phyloP scores from a whole-genome alignment of 2,888 invertebrate genomes.

The Eurois occulta region DNA sequence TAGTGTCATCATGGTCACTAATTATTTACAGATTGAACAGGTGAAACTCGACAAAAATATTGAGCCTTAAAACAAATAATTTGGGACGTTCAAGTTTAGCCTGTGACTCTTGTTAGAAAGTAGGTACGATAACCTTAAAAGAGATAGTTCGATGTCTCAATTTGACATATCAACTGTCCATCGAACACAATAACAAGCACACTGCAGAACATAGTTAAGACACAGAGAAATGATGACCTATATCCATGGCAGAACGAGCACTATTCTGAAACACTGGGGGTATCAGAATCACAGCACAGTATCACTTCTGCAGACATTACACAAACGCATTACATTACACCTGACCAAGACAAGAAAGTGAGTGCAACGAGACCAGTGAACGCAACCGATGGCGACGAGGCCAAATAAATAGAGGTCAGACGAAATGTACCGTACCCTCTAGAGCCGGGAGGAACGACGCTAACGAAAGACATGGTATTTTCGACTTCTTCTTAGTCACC shows the following conservation, averaged over 20 bases:
- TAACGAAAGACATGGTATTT: conserved; percentile 88
- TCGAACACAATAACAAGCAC: conserved; percentile 56
- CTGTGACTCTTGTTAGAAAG: conserved; percentile 39
- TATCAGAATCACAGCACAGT: conserved; percentile 74
- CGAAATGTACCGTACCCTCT: conserved; percentile 84
- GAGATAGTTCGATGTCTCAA: conserved; percentile 32
- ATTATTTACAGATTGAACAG: neutral
- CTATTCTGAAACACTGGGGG: conserved; percentile 53
- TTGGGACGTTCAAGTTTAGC: conserved; percentile 1
- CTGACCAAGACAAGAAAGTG: conserved; percentile 89
- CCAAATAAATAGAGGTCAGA: conserved; percentile 84
- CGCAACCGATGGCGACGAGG: conserved; percentile 87
- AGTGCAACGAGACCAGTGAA: conserved; percentile 87
- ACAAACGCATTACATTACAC: conserved; percentile 86
- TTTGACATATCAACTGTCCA: conserved; percentile 37
- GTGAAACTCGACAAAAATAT: conserved; percentile 1
- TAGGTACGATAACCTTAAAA: conserved; percentile 49
- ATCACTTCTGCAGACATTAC: conserved; percentile 79
- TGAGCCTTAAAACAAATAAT: conserved; percentile 8
- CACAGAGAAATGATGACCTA: conserved; percentile 48
- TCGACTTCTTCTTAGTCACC: conserved; percentile 89
- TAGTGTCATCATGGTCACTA: neutral
- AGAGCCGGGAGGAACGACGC: conserved; percentile 87
- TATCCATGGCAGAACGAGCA: conserved; percentile 53
- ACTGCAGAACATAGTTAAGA: conserved; percentile 24